Conservation (phyloP, 53 echinoderm and acorn worm genomes). For the Luidia sarsii region DNA sequence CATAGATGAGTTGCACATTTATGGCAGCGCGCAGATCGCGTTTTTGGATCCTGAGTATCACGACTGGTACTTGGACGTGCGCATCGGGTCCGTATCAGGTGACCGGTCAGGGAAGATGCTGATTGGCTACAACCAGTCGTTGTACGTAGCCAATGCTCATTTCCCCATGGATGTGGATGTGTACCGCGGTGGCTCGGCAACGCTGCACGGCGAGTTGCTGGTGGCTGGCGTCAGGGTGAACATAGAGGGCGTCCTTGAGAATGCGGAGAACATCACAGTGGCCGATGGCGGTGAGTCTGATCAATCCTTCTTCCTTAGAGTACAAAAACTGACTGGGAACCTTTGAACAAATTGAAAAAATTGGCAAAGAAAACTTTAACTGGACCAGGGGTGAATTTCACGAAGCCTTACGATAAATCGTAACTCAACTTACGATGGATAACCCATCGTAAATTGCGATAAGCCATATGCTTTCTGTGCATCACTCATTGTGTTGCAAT, state of each 20-base stretch:
- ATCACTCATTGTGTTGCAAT: too few relatives aligned
- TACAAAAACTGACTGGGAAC: too few relatives aligned
- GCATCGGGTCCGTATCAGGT: constrained; percentile 76
- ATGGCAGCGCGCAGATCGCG: constrained; percentile 81
- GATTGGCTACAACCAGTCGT: constrained; percentile 82
- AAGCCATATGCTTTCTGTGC: too few relatives aligned
- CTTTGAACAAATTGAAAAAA: too few relatives aligned
- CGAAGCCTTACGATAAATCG: too few relatives aligned
- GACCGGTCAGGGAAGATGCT: constrained; percentile 80
- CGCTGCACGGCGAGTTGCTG: constrained; percentile 79
- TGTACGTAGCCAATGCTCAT: constrained; percentile 67
- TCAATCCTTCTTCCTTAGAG: too few relatives aligned
- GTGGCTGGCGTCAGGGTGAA: constrained; percentile 82
- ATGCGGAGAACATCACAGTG: constrained; percentile 79
- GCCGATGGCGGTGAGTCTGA: constrained; percentile 75
- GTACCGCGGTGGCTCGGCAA: constrained; percentile 80
- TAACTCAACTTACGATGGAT: too few relatives aligned
- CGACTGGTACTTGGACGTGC: constrained; percentile 34
- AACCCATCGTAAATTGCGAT: too few relatives aligned
- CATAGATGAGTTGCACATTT: constrained; percentile 85
- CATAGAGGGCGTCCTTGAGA: constrained; percentile 82
- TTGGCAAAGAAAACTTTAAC: too few relatives aligned
- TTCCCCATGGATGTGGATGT: constrained; percentile 79
- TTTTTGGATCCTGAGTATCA: constrained; percentile 69
- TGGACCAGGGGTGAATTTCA: too few relatives aligned